These are phyloP conservation scores for Lethenteron reissneri DNA, from an alignment of 2,113 vertebrate genomes.

Conservation along the genomic window DNA sequence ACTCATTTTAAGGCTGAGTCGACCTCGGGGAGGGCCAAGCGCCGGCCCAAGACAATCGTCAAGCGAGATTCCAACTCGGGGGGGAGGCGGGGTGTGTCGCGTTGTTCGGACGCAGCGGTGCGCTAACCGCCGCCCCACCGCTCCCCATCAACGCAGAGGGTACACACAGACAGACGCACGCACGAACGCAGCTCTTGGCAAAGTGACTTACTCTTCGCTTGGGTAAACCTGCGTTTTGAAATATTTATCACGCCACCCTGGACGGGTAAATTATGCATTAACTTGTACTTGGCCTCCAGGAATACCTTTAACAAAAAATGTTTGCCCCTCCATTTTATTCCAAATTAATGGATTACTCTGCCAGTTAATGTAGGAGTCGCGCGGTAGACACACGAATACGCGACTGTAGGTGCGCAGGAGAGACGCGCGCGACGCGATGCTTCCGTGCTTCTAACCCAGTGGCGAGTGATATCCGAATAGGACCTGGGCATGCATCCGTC, in stretches of 20 bases:
- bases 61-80: too few relatives aligned
- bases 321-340: not conserved
- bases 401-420: not conserved
- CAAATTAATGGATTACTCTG: not conserved
- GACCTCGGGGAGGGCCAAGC: too few relatives aligned
- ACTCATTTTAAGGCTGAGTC: too few relatives aligned
- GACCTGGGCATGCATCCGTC: too few relatives aligned
- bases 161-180: too few relatives aligned
- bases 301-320: not conserved
- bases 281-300: not conserved
- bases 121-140: too few relatives aligned
- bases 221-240: conserved; percentile 1
- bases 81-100: too few relatives aligned
- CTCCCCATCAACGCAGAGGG: too few relatives aligned
- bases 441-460: not conserved
- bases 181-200: not conserved
- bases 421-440: not conserved
- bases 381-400: not conserved
- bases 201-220: not conserved
- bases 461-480: not conserved
- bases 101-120: too few relatives aligned
- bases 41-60: too few relatives aligned
- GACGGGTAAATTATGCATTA: conserved; percentile 6
- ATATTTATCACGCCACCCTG: conserved; percentile 3
- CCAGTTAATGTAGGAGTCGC: not conserved